Base-by-base conservation (phyloP, 2,797 vertebrate species). In the Ctenosaura bakeri region DNA sequence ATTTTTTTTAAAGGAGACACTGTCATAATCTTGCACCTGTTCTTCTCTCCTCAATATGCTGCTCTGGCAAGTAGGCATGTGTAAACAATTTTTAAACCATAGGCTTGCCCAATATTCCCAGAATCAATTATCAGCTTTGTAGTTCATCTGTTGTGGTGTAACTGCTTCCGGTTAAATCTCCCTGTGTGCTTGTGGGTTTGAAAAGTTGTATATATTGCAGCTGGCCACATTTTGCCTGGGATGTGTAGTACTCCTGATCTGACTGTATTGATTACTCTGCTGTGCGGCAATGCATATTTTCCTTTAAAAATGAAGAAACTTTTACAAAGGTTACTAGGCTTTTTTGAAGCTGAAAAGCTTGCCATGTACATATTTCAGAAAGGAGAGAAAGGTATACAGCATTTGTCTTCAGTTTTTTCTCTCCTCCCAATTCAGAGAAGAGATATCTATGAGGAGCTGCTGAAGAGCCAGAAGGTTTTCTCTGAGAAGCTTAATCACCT, bases 381-480 rank as follows among this genome's bases (percentile, higher is more conserved):
- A 42, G 59, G 5, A 54, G 13, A 38, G 46, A 42, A 74, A 81
- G 1, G 2, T 80, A 50, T 56, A 18, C 46, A 69, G 9, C 42
- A 69, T 81, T 86, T 4, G 9, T 74, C 18, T 56, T 83, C n/a
- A 42, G 20, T 59, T 14, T 79, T n/a, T 26, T 32, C 7, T 89
- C 85, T 94, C 26, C 42, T 6, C 56, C 93, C 74, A 94, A 95
- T 95, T 42, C 97, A 99, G 99, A 98, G 99, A 89, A 95, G 97
- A 5, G 99, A 99, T 96, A 99, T 99, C 95, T 93, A 98, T 14
- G 98, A 98, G 4, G 99, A 99, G 92, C 94, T 99, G 71, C 96
- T 98, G 94, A 99, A 99, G 95, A 99, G 99, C 95, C 98, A 98
- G 95, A 99, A 98, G 94, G 99, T 99, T 77, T 99, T 99, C 95